A percentile compares a stretch with the other conserved stretches of the same genome.
These are phyloP conservation scores for Poecilia velifera DNA, from an alignment of 2,797 vertebrate species.

Conservation along the genomic window DNA sequence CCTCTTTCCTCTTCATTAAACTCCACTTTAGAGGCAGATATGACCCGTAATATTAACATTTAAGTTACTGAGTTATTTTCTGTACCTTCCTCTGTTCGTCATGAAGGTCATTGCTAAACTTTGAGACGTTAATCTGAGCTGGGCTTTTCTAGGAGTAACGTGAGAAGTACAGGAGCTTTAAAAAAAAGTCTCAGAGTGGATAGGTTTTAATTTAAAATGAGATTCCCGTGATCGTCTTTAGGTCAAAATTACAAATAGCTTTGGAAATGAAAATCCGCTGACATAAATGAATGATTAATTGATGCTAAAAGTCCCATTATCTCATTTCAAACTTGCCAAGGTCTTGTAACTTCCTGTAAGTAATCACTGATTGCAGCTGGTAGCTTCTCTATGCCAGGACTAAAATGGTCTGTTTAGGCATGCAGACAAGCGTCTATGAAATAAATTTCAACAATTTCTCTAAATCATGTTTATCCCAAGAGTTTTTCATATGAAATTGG, in stretches of 20 bases:
- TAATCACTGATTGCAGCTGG: neutral
- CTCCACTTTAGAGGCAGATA: neutral
- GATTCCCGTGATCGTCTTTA: neutral
- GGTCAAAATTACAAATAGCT: neutral
- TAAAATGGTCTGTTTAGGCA: neutral
- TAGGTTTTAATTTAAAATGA: neutral
- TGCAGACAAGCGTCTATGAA: neutral
- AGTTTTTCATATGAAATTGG: neutral
- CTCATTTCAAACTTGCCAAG: neutral
- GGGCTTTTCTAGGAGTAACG: neutral
- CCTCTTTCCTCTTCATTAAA: neutral
- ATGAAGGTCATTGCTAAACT: neutral
- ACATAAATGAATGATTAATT: neutral
- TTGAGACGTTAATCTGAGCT: neutral
- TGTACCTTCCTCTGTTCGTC: neutral
- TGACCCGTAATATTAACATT: neutral
- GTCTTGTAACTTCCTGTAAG: neutral
- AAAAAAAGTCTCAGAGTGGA: too few species aligned
- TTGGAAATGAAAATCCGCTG: neutral
- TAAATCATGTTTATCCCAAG: neutral
- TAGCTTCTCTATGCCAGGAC: neutral
- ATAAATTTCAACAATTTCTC: neutral
- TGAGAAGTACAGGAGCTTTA: too few species aligned
- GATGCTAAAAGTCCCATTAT: constrained; percentile 2
- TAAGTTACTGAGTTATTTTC: constrained; percentile 3